Evolutionary conservation across 2,113 vertebrate species (phyloP), one percentile per base, ranked within the genome.

Genomic region (Cyanoderma ruficeps): DNA sequence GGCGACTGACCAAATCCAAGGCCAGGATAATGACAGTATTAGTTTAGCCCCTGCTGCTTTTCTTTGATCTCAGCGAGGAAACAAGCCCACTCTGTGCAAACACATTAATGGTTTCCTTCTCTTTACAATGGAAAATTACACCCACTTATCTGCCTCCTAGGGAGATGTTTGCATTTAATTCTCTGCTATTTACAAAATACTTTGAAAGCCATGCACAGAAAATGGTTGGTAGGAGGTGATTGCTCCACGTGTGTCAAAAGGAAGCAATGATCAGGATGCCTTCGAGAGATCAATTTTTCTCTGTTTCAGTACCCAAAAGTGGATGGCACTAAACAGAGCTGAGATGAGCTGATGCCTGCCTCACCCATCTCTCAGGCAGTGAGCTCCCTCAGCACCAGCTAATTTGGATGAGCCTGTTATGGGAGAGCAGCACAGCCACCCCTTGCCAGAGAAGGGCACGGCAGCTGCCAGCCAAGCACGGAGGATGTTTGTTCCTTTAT

Each of bases 381-480:
- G 47, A 22, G 18, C 27, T 39, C 52, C 61, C 18, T 11, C 56
- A 37, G 42, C 39, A 1, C 4, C 76, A 37, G 3, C 7, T 13
- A 0, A 8, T n/a, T 55, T 7, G 33, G 42, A 23, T 15, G 12
- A 86, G 47, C 42, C 33, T 20, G 15, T 28, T 42, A 5, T 0
- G 13, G 49, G n/a, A 41, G 42, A 67, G n/a, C 55, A 63, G 8
- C 39, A 7, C 16, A 13, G 35, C 7, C 41, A 7, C 17, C 5
- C 63, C 28, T 24, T 2, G 28, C 35, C 6, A 1, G 20, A 1
- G 20, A 69, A 35, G 22, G 49, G 23, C 28, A 23, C 11, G 0
- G 1, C 49, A 8, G 35, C n/a, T 59, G 39, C 49, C 59, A 52
- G 37, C 15, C 15, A 3, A 15, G 49, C 35, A 13, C 22, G 0